A percentile compares a stretch with the other conserved stretches of the same genome.
phyloP scores from a whole-genome alignment of 2,888 invertebrate genomes.

The Corbicula japonica region DNA sequence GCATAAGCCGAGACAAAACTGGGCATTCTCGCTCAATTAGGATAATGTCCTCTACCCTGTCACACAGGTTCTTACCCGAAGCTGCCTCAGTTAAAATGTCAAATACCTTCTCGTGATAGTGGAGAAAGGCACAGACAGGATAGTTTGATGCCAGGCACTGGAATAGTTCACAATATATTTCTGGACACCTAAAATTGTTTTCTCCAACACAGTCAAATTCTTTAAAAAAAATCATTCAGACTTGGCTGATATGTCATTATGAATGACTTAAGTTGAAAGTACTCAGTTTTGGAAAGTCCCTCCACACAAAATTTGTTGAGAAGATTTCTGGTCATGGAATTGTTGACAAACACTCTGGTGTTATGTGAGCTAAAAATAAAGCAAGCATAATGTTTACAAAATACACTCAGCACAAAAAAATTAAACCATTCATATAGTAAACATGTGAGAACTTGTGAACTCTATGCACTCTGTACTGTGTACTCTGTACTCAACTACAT shows the following conservation, averaged over 20 bases:
- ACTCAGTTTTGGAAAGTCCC: neutral
- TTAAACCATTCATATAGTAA: no score
- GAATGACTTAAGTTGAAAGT: neutral
- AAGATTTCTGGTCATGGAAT: neutral
- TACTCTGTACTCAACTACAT: no score
- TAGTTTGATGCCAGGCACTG: conserved; percentile 7
- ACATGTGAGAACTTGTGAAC: no score
- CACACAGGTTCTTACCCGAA: neutral
- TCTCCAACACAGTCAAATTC: neutral
- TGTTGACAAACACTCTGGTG: conserved; percentile 29
- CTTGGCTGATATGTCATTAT: conserved; percentile 14
- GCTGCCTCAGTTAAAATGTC: neutral
- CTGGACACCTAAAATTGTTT: conserved; percentile 4
- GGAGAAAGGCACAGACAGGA: conserved; percentile 17
- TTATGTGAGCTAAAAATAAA: conserved; percentile 24
- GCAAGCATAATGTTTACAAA: neutral
- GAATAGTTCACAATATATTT: neutral
- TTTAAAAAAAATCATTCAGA: neutral
- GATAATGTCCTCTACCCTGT: neutral
- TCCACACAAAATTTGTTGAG: conserved; percentile 4
- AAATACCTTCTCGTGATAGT: conserved; percentile 5
- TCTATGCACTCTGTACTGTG: no score
- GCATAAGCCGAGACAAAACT: neutral
- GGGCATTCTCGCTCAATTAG: conserved; percentile 7
- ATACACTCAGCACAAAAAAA: no score